Percentiles rank a stretch among this genome's conserved stretches.
Conservation (phyloP, 2,888 invertebrate genomes). For the Sarcophaga rosellei region DNA sequence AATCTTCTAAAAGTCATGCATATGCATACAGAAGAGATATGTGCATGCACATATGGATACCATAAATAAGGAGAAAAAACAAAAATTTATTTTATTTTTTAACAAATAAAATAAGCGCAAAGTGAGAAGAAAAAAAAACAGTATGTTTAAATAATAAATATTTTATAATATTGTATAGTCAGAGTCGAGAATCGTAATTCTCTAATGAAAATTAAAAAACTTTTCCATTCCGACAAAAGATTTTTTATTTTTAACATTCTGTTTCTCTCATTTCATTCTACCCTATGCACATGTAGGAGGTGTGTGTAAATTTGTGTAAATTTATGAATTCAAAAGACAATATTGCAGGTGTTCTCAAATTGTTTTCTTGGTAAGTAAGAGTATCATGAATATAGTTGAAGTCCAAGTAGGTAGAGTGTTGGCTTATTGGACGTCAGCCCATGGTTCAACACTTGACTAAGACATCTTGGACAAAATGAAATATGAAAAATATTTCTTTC, state of each 20-base stretch:
- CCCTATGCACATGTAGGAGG: background rate
- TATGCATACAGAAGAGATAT: background rate
- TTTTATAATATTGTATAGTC: too few species aligned
- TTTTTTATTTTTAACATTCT: constrained; percentile 47
- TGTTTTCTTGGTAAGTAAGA: background rate
- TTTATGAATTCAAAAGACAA: constrained; percentile 3
- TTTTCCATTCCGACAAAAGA: constrained; percentile 61
- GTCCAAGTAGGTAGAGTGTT: too few species aligned
- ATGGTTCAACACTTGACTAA: too few species aligned
- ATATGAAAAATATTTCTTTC: too few species aligned
- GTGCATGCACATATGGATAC: constrained; percentile 25
- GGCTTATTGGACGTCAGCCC: too few species aligned
- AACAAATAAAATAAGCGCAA: constrained; percentile 17
- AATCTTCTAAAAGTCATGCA: background rate
- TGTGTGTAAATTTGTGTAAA: constrained; percentile 16
- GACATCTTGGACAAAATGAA: too few species aligned
- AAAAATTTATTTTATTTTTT: constrained; percentile 29
- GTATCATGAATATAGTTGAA: too few species aligned
- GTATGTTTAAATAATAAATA: too few species aligned
- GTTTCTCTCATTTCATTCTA: constrained; percentile 16
- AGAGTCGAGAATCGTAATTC: constrained; percentile 41
- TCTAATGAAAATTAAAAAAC: constrained; percentile 68
- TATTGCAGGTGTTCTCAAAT: constrained; percentile 27
- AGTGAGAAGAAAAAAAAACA: constrained; percentile 46
- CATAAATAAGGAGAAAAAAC: background rate